Conservation (phyloP, 2,113 vertebrate species). For the Calyptomena viridis region DNA sequence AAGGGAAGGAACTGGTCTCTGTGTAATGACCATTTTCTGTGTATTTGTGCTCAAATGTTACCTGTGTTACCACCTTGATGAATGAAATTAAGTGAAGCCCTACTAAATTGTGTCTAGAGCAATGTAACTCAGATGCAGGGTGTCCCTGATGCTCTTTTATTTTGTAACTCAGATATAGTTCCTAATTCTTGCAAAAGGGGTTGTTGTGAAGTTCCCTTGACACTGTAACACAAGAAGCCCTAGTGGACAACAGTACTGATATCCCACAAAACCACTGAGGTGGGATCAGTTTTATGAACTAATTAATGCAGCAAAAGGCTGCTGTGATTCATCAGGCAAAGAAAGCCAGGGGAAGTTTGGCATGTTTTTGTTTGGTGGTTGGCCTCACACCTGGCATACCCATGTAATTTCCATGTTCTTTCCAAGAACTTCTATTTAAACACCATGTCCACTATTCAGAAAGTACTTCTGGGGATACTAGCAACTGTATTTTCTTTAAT, state of each 20-base stretch:
- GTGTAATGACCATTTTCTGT: slow-evolving; percentile 33
- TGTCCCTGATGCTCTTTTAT: slow-evolving; percentile 6
- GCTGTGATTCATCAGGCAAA: neutral
- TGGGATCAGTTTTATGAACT: neutral
- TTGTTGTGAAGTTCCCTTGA: slow-evolving; percentile 13
- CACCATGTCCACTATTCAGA: neutral
- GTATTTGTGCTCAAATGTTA: slow-evolving; percentile 57
- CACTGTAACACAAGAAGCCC: neutral
- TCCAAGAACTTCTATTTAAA: neutral
- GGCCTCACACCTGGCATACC: neutral
- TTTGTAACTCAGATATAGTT: neutral
- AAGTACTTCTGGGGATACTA: neutral
- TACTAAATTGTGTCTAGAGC: slow-evolving; percentile 47
- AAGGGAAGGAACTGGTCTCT: neutral
- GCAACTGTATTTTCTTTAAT: neutral
- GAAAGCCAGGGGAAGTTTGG: neutral
- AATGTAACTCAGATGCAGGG: neutral
- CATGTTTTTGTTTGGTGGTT: neutral
- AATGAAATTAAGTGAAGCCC: slow-evolving; percentile 79
- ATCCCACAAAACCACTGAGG: neutral
- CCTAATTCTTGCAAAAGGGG: neutral
- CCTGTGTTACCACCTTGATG: slow-evolving; percentile 63
- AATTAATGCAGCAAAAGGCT: neutral
- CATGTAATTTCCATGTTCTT: neutral
- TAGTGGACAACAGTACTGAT: neutral